A percentile compares a stretch with the other conserved stretches of the same genome.
These are phyloP conservation scores for Mus musculus DNA, from an alignment of 2,113 vertebrate species.

Conservation along the genomic window DNA sequence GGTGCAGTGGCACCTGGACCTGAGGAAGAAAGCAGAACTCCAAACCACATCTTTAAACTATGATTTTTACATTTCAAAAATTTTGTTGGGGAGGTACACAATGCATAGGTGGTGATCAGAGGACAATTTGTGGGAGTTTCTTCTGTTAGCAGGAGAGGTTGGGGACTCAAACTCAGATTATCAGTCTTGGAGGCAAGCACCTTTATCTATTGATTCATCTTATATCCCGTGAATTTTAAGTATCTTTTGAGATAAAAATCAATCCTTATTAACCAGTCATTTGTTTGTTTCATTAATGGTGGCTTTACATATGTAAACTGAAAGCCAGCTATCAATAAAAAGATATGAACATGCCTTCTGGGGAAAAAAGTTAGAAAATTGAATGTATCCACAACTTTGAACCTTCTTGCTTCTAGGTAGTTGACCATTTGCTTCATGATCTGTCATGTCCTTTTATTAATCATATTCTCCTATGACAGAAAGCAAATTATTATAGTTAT, in stretches of 20 bases:
- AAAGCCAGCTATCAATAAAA: background rate
- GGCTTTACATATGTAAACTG: background rate
- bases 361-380: background rate
- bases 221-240: background rate
- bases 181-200: background rate
- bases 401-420: background rate
- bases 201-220: background rate
- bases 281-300: constrained; percentile 17
- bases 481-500: constrained; percentile 35
- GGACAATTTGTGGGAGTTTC: background rate
- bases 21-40: too few relatives aligned
- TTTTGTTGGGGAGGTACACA: background rate
- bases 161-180: background rate
- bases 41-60: background rate
- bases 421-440: background rate
- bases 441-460: background rate
- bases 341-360: background rate
- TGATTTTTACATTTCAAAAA: background rate
- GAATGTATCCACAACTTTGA: background rate
- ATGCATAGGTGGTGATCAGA: background rate
- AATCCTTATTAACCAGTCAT: background rate
- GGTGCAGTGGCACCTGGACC: too few relatives aligned
- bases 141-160: background rate
- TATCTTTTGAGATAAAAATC: constrained; percentile 14
- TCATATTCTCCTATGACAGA: constrained; percentile 42